Conservation (phyloP, 2,113 vertebrate genomes). For the Zeus faber region DNA sequence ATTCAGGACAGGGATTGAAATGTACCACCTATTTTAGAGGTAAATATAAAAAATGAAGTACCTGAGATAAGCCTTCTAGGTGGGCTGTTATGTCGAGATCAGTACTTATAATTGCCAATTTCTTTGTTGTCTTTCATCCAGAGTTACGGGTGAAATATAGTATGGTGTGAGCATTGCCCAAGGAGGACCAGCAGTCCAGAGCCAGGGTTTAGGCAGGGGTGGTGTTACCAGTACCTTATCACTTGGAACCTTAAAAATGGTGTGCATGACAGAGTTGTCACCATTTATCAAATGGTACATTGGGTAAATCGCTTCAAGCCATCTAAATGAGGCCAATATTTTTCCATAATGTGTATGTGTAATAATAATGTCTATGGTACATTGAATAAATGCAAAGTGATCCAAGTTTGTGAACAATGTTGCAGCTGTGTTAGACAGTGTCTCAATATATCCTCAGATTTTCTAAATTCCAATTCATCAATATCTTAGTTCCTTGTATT, state of each 20-base stretch:
- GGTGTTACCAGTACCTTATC: constrained; percentile 13
- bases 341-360: not conserved
- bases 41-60: constrained; percentile 2
- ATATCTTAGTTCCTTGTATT: not conserved
- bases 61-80: not conserved
- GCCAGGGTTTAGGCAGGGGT: constrained; percentile 10
- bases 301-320: not conserved
- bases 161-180: constrained; percentile 16
- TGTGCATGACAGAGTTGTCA: not conserved
- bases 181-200: constrained; percentile 12
- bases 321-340: not conserved
- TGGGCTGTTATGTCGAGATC: not conserved
- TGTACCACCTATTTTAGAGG: not conserved
- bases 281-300: constrained; percentile 8
- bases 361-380: not conserved
- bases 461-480: constrained; percentile 1
- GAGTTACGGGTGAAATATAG: constrained; percentile 14
- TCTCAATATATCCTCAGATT: not conserved
- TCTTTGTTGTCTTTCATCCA: constrained; percentile 3
- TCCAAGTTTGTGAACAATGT: not conserved
- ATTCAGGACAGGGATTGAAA: not conserved
- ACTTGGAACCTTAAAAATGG: constrained; percentile 4
- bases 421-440: not conserved
- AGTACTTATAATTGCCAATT: constrained; percentile 1
- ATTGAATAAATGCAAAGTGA: not conserved